Conservation (phyloP, 1,140 invertebrate genomes). For the Diorhabda sublineata region DNA sequence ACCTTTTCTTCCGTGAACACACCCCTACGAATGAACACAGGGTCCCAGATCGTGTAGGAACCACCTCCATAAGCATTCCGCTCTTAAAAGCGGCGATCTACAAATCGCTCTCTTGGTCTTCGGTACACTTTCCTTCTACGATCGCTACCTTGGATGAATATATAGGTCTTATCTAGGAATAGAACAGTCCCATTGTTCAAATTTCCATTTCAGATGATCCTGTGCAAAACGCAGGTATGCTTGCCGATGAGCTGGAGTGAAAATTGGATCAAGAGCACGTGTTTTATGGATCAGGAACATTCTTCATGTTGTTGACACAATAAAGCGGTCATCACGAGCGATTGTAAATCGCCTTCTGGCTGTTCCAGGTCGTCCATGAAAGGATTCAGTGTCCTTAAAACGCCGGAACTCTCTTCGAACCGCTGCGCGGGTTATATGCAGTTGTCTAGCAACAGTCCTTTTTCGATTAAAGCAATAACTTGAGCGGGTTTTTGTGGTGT, state of each 20-base stretch:
- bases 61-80: neutral
- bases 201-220: neutral
- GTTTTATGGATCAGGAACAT: neutral
- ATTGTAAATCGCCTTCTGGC: neutral
- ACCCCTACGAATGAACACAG: neutral
- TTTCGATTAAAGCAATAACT: conserved; percentile 17
- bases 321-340: neutral
- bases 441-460: neutral
- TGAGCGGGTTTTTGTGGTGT: conserved; percentile 25
- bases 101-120: neutral
- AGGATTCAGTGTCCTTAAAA: neutral
- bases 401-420: neutral
- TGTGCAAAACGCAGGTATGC: too few relatives aligned
- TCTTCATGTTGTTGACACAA: neutral
- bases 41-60: conserved; percentile 7
- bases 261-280: neutral
- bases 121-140: neutral
- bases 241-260: neutral
- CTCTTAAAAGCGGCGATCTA: neutral
- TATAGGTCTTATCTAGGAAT: neutral
- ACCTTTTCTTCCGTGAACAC: neutral
- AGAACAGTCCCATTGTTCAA: neutral
- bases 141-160: neutral
- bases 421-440: neutral
- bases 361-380: conserved; percentile 4